Evolutionary conservation across 2,797 vertebrate species (phyloP).

Genomic region (Coranthus polyacanthus): DNA sequence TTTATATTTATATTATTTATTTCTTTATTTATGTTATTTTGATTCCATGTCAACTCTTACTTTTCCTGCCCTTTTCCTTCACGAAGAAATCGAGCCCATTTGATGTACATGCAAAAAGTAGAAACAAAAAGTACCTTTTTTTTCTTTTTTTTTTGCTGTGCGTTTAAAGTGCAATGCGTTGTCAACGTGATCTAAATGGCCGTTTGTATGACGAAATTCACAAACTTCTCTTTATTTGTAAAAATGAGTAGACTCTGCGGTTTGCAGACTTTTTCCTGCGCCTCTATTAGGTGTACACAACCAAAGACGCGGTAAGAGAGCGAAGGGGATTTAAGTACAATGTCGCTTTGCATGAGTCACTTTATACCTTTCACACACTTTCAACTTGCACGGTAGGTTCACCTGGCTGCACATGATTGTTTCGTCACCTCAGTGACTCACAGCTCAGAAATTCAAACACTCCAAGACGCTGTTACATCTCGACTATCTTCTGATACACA

Average conservation of each 20-base stretch:
- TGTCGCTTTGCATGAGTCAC: constrained; percentile 61
- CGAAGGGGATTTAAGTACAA: constrained; percentile 20
- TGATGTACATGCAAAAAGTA: no score
- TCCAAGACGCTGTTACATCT: no score
- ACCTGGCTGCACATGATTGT: constrained; percentile 46
- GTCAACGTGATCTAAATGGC: neutral
- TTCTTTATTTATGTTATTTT: no score
- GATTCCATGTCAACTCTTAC: no score
- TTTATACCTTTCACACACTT: constrained; percentile 76
- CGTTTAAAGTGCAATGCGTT: neutral
- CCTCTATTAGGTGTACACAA: neutral
- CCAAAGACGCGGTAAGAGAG: neutral
- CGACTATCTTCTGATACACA: neutral
- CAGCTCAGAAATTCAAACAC: constrained; percentile 24
- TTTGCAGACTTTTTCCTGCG: neutral
- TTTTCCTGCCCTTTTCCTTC: no score
- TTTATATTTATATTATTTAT: no score
- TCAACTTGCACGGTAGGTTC: constrained; percentile 21
- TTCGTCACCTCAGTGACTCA: constrained; percentile 73
- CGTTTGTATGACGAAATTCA: constrained; percentile 17
- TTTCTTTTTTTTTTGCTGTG: no score
- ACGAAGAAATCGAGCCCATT: no score
- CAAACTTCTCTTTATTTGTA: constrained; percentile 56
- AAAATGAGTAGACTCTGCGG: constrained; percentile 5
- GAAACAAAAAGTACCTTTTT: no score